These are phyloP conservation scores for Ispidina picta DNA, from an alignment of 2,797 vertebrate genomes.

Conservation along the genomic window DNA sequence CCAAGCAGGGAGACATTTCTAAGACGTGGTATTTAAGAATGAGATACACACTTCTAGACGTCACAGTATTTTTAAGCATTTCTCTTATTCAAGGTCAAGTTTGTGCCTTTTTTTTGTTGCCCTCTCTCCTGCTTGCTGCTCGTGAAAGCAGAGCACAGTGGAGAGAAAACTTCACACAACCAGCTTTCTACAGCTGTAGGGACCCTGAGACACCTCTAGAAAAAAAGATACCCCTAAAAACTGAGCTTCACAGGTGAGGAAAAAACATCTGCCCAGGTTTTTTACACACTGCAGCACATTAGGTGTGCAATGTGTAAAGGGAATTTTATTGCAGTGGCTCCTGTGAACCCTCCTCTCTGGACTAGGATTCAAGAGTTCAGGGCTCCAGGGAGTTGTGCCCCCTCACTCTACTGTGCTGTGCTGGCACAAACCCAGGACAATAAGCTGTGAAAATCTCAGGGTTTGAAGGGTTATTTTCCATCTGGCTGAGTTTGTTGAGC, in stretches of 20 bases:
- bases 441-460: neutral
- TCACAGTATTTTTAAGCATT: neutral
- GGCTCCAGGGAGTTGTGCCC: neutral
- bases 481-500: neutral
- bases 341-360: neutral
- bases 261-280: neutral
- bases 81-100: neutral
- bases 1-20: neutral
- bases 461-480: neutral
- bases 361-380: rapidly evolving
- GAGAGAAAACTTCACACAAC: rapidly evolving
- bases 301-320: neutral
- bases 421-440: neutral
- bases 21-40: neutral
- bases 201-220: neutral
- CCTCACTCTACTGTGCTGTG: neutral
- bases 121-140: neutral
- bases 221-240: neutral
- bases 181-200: neutral
- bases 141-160: neutral
- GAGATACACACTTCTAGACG: neutral
- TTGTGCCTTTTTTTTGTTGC: neutral
- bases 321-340: neutral
- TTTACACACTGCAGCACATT: neutral
- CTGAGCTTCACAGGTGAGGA: neutral